phyloP scores from a whole-genome alignment of 2,888 invertebrate genomes.

The Nomada ruficornis region DNA sequence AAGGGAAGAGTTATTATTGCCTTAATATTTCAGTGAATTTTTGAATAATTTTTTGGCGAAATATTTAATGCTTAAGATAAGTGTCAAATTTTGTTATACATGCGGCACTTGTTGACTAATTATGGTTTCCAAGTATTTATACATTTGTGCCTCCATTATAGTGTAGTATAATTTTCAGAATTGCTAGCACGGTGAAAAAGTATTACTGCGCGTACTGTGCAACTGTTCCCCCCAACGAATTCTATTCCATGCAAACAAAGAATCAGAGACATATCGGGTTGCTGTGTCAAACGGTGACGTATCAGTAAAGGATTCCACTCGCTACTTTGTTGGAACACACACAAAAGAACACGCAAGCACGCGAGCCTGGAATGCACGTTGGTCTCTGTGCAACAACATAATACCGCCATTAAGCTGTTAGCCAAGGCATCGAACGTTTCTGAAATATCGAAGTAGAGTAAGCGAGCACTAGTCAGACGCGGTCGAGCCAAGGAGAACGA shows the following conservation, averaged over 20 bases:
- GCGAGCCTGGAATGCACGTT: not conserved
- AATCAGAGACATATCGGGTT: not conserved
- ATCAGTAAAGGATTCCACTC: not conserved
- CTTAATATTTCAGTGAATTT: no score
- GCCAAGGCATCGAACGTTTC: constrained; percentile 32
- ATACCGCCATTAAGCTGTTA: constrained; percentile 58
- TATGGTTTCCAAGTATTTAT: no score
- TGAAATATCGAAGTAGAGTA: constrained; percentile 30
- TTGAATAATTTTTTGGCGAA: no score
- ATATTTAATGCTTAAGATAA: no score
- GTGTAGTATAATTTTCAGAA: no score
- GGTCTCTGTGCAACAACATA: constrained; percentile 34
- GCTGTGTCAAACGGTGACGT: not conserved
- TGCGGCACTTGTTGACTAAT: no score
- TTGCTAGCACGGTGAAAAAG: no score
- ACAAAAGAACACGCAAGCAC: not conserved
- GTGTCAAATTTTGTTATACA: no score
- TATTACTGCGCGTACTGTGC: no score
- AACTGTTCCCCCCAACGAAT: no score
- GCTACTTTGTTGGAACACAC: not conserved
- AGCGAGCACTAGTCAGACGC: constrained; percentile 22
- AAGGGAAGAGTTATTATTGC: no score
- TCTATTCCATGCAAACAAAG: not conserved
- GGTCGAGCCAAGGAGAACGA: constrained; percentile 41
- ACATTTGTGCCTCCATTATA: no score